Evolutionary conservation across 2,113 vertebrate species (phyloP), one percentile per base, ranked within the genome.

Genomic region (Chaetodon auriga): DNA sequence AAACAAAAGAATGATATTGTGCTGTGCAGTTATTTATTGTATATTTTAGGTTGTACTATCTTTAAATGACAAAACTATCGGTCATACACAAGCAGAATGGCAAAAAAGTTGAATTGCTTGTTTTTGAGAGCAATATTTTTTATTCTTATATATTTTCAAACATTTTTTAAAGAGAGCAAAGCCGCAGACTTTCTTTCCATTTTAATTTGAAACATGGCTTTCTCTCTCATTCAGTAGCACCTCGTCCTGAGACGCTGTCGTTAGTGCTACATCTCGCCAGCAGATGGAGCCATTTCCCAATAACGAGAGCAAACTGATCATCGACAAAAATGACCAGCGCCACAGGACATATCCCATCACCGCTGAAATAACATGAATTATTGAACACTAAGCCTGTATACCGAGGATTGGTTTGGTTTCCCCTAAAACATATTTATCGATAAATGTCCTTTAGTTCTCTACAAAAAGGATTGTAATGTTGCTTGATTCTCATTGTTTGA

Each of bases 211-310:
- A 43, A 1, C 41, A 5, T 43, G 9, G 6, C 41, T 43, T 43
- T 43, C 41, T 43, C 9, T 43, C 2, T 43, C 41, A 5, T 43
- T 43, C 1, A 68, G 38, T 5, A 6, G 15, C 12, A 10, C 13
- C 10, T 10, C 3, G 21, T 25, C 15, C 49, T 74, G 25, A 13
- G 0, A 46, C 11, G 3, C 23, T 21, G 12, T 62, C 0, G 4
- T 45, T 63, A 19, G 23, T 80, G 21, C 60, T 41, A 5, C 14
- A 19, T 41, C 19, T 0, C 23, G 48, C 88, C 93, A 91, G 7
- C 49, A 87, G 90, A 78, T 87, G 89, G 88, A 38, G 81, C 84
- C 51, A 76, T 83, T 90, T 68, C 6, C 1, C 38, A 36, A 21
- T 1, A 48, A 43, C 15, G 25, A 30, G 6, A 10, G 41, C 18